Percentiles rank a stretch among this genome's conserved stretches.
phyloP scores from a whole-genome alignment of 2,797 vertebrate species.

The Hippocampus kuda region DNA sequence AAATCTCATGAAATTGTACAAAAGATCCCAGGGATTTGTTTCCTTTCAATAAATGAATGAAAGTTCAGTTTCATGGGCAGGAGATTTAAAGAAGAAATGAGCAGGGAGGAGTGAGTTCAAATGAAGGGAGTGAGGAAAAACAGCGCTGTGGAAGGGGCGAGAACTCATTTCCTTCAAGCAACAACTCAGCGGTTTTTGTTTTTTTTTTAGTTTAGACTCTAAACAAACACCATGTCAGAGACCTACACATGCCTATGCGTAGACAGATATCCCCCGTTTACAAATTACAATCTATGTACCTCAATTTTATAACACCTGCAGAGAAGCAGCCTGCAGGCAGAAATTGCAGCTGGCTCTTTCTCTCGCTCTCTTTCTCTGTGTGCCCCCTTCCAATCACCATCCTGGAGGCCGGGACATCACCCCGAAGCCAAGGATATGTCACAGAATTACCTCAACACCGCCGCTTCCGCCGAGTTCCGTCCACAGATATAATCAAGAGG shows the following conservation, averaged over 20 bases:
- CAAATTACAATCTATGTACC: constrained; percentile 9
- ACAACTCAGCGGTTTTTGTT: constrained; percentile 37
- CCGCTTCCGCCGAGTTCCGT: constrained; percentile 19
- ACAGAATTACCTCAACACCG: constrained; percentile 57
- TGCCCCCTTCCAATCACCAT: constrained; percentile 49
- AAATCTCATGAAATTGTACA: constrained; percentile 48
- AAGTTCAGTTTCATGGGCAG: constrained; percentile 1
- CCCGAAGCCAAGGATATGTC: constrained; percentile 52
- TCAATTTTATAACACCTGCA: constrained; percentile 33
- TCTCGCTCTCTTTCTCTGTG: constrained; percentile 39
- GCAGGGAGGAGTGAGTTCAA: constrained; percentile 12
- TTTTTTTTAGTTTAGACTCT: constrained; percentile 21
- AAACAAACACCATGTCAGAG: constrained; percentile 33
- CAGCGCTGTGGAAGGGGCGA: constrained; percentile 16
- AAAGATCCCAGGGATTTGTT: constrained; percentile 15
- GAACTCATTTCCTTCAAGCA: constrained; percentile 38
- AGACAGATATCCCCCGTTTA: constrained; percentile 8
- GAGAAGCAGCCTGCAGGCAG: constrained; percentile 22
- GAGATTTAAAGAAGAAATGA: constrained; percentile 13
- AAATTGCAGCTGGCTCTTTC: constrained; percentile 43
- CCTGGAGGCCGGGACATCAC: constrained; percentile 55
- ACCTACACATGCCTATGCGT: constrained; percentile 21
- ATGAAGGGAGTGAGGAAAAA: constrained; percentile 5
- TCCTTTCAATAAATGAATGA: constrained; percentile 7
- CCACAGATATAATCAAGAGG: constrained; percentile 40